Evolutionary conservation across 2,888 invertebrate genomes (phyloP), one percentile per base, ranked within the genome.

Genomic region (Oligia strigilis): DNA sequence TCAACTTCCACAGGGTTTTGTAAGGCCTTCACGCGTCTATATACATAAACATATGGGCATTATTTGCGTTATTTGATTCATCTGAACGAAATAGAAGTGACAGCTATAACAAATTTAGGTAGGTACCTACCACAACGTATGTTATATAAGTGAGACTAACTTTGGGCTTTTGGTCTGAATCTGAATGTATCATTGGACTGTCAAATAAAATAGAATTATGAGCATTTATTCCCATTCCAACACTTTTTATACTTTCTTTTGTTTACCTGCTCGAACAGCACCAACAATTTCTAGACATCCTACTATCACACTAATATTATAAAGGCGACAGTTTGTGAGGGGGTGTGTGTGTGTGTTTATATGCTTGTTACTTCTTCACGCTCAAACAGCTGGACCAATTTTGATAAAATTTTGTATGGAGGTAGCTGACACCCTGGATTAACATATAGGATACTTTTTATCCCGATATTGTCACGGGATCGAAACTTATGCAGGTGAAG

Each of bases 1-100:
- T 88, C 87, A 87, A 85, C 86, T 73, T 86, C 75, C 86, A 75
- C 75, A 77, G 40, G 86, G 86, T 77, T 80, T 78, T 83, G 80
- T 80, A 71, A 80, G 77, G 65, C 77, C 60, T 83, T 80, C 83
- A 73, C 77, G 72, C 72, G 67, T 67, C 43, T 70, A 69, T 81
- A 60, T 67, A 77, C 66, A 75, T 78, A 78, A 76, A 87, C 80
- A 78, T 87, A 75, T 66, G 66, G 58, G 64, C 46, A 78, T 82
- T 85, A 75, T 83, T 77, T 77, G 60, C 72, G 77, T 85, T 80
- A 85, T 87, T 83, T 87, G 78, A 80, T 85, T 49, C 67, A 72
- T 77, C 60, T 72, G 77, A 81, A 73, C 69, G 66, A 46, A 81
- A 75, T 60, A 72, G 40, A 65, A 75, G 52, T 55, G 76, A 81